phyloP scores from a whole-genome alignment of 2,113 vertebrate species.

The Oncorhynchus gorbuscha region DNA sequence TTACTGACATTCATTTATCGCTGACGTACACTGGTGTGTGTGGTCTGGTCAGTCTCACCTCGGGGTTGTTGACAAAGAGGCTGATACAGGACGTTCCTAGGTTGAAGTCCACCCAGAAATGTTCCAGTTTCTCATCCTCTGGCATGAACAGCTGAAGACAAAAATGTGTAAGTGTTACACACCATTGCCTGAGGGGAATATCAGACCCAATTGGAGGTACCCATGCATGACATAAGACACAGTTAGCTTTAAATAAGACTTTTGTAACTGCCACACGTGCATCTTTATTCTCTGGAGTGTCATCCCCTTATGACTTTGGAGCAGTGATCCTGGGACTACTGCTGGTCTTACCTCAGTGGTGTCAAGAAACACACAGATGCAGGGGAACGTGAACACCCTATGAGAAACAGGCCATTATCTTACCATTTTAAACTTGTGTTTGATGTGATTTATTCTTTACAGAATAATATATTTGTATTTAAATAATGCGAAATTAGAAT shows the following conservation, averaged over 20 bases:
- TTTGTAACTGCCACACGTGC: too few species aligned
- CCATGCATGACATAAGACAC: not conserved
- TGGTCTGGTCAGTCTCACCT: conserved; percentile 68
- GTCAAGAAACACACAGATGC: conserved; percentile 79
- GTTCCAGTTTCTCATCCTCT: conserved; percentile 80
- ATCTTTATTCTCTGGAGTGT: too few species aligned
- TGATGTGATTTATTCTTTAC: too few species aligned
- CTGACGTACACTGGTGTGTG: not conserved
- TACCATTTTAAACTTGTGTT: too few species aligned
- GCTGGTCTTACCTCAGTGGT: conserved; percentile 74
- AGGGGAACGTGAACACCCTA: conserved; percentile 88
- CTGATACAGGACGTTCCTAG: conserved; percentile 79
- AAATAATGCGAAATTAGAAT: not conserved
- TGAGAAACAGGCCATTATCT: conserved; percentile 25
- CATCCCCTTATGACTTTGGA: too few species aligned
- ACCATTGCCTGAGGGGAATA: not conserved
- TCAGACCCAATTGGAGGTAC: not conserved
- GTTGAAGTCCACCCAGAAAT: conserved; percentile 96
- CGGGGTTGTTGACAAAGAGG: conserved; percentile 81
- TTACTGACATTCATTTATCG: not conserved
- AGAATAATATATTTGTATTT: not conserved
- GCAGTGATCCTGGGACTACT: not conserved
- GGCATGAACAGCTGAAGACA: conserved; percentile 80
- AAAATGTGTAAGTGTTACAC: not conserved
- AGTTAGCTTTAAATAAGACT: too few species aligned